Evolutionary conservation across 2,797 vertebrate genomes (phyloP).

Genomic region (Anguilla obscura): DNA sequence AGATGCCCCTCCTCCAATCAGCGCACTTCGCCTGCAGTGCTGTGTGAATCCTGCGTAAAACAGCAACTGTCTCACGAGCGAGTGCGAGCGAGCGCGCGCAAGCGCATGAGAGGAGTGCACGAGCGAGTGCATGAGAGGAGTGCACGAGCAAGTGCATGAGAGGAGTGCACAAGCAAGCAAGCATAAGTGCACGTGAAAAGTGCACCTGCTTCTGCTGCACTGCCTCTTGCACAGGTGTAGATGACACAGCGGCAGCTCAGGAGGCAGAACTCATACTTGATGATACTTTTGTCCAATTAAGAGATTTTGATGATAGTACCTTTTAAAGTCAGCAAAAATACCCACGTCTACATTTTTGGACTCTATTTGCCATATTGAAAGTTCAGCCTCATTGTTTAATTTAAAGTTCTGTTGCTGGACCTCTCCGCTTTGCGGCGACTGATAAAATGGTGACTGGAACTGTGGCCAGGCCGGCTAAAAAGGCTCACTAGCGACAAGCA

Average conservation of each 20-base stretch:
- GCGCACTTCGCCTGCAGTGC: neutral
- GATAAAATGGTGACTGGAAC: neutral
- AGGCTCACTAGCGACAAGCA: no score
- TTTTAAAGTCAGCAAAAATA: neutral
- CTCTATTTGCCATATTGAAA: neutral
- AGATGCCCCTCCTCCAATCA: neutral
- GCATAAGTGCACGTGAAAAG: neutral
- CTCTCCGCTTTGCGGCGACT: neutral
- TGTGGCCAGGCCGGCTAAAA: neutral
- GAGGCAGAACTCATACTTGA: neutral
- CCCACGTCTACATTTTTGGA: neutral
- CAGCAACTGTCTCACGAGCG: no score
- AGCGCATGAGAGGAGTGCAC: no score
- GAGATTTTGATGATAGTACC: neutral
- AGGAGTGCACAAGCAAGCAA: neutral
- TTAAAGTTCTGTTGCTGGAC: neutral
- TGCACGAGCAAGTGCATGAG: neutral
- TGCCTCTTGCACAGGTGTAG: neutral
- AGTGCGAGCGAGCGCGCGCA: no score
- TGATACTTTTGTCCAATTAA: neutral
- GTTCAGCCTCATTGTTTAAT: neutral
- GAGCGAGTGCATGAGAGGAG: neutral
- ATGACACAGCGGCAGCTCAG: neutral
- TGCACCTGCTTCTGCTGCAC: neutral
- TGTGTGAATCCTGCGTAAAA: no score